phyloP scores from a whole-genome alignment of 2,888 invertebrate genomes.

The Azorinus chamasolen region DNA sequence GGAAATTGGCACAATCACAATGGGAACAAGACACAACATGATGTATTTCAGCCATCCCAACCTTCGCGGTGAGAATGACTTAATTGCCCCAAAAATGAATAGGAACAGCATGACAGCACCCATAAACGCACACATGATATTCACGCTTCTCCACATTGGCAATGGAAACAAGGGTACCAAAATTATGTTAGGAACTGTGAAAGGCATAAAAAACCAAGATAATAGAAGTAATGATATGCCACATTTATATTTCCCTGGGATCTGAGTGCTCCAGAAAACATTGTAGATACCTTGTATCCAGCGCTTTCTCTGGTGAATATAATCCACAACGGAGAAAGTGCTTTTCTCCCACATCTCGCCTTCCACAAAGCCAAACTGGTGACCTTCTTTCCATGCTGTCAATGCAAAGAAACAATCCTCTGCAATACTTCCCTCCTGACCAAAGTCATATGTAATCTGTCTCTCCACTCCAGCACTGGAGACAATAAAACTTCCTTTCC shows the following conservation, averaged over 20 bases:
- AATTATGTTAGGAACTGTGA: constrained; percentile 71
- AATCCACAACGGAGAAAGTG: constrained; percentile 79
- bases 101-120: constrained; percentile 74
- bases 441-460: constrained; percentile 76
- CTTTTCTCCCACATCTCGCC: constrained; percentile 82
- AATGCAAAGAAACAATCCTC: constrained; percentile 81
- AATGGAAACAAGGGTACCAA: constrained; percentile 72
- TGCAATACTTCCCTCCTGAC: constrained; percentile 78
- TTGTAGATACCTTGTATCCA: constrained; percentile 81
- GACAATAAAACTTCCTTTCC: constrained; percentile 82
- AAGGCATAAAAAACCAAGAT: constrained; percentile 74
- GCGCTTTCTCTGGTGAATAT: constrained; percentile 76
- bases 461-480: constrained; percentile 77
- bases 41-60: constrained; percentile 65
- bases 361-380: constrained; percentile 80
- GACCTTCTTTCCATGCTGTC: constrained; percentile 77
- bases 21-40: constrained; percentile 64
- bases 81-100: constrained; percentile 76
- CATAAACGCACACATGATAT: constrained; percentile 69
- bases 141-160: constrained; percentile 66
- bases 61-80: constrained; percentile 74
- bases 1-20: constrained; percentile 67
- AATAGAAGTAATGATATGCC: constrained; percentile 76
- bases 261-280: constrained; percentile 70
- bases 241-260: constrained; percentile 72